A percentile compares a stretch with the other conserved stretches of the same genome.
Conservation (phyloP, 2,113 vertebrate species). For the Arothron firmamentum region DNA sequence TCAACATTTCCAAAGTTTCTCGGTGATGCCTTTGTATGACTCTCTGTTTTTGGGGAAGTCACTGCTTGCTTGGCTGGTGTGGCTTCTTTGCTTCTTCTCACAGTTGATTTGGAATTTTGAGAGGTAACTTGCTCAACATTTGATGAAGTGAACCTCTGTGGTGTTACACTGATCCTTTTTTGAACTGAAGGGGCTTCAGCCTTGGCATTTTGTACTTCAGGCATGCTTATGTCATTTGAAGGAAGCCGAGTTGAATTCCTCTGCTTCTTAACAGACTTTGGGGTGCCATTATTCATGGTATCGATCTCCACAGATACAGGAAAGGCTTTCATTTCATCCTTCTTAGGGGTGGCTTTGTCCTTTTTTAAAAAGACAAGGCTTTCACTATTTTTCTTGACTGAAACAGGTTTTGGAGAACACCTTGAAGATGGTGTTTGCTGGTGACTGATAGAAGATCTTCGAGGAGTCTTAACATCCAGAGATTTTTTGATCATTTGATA, state of each 20-base stretch:
- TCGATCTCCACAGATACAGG: background rate
- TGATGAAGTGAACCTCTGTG: slow-evolving; percentile 38
- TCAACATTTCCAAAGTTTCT: slow-evolving; percentile 47
- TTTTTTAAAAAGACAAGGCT: slow-evolving; percentile 1
- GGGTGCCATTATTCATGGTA: slow-evolving; percentile 4
- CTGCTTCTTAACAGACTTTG: slow-evolving; percentile 53
- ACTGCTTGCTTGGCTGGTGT: background rate
- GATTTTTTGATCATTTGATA: slow-evolving; percentile 81
- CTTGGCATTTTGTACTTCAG: background rate
- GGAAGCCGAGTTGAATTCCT: slow-evolving; percentile 20
- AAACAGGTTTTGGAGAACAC: slow-evolving; percentile 21
- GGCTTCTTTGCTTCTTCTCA: slow-evolving; percentile 46
- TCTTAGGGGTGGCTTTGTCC: slow-evolving; percentile 15
- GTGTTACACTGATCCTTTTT: slow-evolving; percentile 34
- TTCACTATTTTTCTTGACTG: slow-evolving; percentile 8
- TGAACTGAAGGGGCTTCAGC: slow-evolving; percentile 13
- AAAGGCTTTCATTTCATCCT: slow-evolving; percentile 3
- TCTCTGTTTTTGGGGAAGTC: slow-evolving; percentile 7
- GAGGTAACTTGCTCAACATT: slow-evolving; percentile 48
- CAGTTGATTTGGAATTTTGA: slow-evolving; percentile 39
- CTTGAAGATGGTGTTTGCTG: slow-evolving; percentile 41
- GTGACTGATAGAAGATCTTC: slow-evolving; percentile 44
- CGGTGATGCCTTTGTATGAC: slow-evolving; percentile 38
- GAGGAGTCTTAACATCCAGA: slow-evolving; percentile 60
- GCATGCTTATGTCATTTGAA: background rate